Percentiles rank a stretch among this genome's conserved stretches.
Evolutionary conservation across 2,113 vertebrate genomes (phyloP).

Genomic region (Camelus bactrianus): DNA sequence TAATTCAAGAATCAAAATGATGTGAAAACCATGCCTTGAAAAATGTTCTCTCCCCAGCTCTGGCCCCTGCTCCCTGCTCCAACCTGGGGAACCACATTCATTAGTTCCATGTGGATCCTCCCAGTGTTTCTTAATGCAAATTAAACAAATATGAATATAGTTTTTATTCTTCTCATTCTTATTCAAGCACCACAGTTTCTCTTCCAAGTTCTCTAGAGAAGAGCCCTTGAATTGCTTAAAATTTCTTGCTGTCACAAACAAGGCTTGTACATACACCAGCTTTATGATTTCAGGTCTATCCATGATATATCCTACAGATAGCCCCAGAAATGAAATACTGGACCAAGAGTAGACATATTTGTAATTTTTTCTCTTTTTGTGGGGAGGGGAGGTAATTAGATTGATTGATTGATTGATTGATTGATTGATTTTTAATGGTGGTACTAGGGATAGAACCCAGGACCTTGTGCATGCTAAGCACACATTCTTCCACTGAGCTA

Average conservation of each 20-base stretch:
- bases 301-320: not conserved
- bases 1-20: not conserved
- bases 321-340: not conserved
- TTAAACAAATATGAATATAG: not conserved
- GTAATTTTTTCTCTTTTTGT: not conserved
- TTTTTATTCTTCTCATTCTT: not conserved
- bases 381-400: too few species aligned
- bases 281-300: not conserved
- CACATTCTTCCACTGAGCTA: too few species aligned
- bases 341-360: not conserved
- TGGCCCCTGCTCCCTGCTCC: not conserved
- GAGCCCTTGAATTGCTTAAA: not conserved
- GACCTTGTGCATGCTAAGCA: too few species aligned
- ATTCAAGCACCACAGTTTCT: not conserved
- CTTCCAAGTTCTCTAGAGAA: slow-evolving; percentile 16
- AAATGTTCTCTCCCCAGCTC: not conserved
- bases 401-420: too few species aligned
- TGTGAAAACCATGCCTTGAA: not conserved
- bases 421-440: too few species aligned
- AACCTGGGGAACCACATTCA: too few species aligned
- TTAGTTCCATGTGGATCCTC: not conserved
- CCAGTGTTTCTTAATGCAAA: not conserved
- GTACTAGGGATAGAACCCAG: too few species aligned
- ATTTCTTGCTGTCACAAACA: not conserved
- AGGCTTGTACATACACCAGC: not conserved